Evolutionary conservation across 37 sponge, comb jelly and placozoan species (phyloP).

Genomic region (Amphimedon queenslandica): DNA sequence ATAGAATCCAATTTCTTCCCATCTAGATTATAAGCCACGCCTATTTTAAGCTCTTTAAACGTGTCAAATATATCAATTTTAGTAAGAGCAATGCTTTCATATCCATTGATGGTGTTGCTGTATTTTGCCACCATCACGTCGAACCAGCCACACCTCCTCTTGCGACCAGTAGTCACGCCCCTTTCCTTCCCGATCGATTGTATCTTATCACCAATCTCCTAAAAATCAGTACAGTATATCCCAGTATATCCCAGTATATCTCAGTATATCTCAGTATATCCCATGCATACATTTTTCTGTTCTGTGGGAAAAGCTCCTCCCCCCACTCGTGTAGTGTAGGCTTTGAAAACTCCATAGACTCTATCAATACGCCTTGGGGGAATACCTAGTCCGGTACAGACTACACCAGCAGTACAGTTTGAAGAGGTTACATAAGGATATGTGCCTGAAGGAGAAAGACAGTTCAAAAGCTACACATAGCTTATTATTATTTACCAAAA

Average conservation of each 20-base stretch:
- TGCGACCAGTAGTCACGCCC: conserved; percentile 97
- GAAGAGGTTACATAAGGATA: conserved; percentile 98
- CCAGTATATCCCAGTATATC: too few species aligned
- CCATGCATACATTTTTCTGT: conserved; percentile 63
- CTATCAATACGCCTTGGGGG: conserved; percentile 63
- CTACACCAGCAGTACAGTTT: conserved; percentile 91
- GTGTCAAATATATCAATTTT: conserved; percentile 95
- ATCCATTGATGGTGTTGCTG: conserved; percentile 87
- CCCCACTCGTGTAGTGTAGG: conserved; percentile 98
- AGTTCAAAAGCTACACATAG: neutral
- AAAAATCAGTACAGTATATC: neutral
- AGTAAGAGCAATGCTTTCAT: conserved; percentile 83
- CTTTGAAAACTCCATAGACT: conserved; percentile 91
- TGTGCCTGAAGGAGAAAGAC: conserved; percentile 53
- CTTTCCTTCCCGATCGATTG: conserved; percentile 82
- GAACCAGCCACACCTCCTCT: conserved; percentile 97
- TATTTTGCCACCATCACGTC: conserved; percentile 88
- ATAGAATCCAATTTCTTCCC: conserved; percentile 66
- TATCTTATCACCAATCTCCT: conserved; percentile 82
- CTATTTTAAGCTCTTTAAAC: conserved; percentile 93
- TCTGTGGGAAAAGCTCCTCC: conserved; percentile 93
- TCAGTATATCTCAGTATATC: too few species aligned
- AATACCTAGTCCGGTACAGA: conserved; percentile 93
- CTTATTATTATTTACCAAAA: conserved; percentile 63
- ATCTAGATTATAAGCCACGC: conserved; percentile 81